A percentile compares a stretch with the other conserved stretches of the same genome.
Evolutionary conservation across 1,140 invertebrate genomes (phyloP).

Genomic region (Conopomorpha cramerella): DNA sequence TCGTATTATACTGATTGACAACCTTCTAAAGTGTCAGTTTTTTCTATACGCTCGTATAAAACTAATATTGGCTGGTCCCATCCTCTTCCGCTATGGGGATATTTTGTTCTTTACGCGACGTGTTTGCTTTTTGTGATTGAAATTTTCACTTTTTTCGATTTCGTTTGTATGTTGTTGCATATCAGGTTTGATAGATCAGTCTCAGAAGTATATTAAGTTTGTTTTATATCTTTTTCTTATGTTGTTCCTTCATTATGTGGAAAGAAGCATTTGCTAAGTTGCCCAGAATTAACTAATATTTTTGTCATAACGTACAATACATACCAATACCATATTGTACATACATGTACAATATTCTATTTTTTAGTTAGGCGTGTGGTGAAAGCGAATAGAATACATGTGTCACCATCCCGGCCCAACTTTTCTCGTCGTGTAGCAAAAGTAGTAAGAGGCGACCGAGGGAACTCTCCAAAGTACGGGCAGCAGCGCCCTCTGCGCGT

Average conservation of each 20-base stretch:
- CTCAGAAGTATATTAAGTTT: conserved; percentile 12
- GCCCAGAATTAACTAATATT: too few species aligned
- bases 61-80: conserved; percentile 57
- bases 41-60: conserved; percentile 55
- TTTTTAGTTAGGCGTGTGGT: too few species aligned
- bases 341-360: too few species aligned
- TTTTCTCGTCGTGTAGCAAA: too few species aligned
- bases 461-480: too few species aligned
- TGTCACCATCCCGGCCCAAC: too few species aligned
- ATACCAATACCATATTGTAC: too few species aligned
- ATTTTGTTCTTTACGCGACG: too few species aligned
- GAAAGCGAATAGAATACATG: too few species aligned
- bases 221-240: conserved; percentile 22
- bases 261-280: conserved; percentile 25
- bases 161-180: conserved; percentile 3
- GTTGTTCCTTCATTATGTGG: conserved; percentile 40
- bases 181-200: conserved; percentile 5
- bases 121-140: conserved; percentile 25
- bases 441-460: too few species aligned
- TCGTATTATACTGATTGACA: conserved; percentile 51
- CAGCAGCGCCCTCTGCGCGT: too few species aligned
- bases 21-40: conserved; percentile 43
- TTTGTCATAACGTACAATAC: too few species aligned
- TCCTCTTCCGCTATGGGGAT: conserved; percentile 54
- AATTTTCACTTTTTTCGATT: conserved; percentile 37